Evolutionary conservation across 2,113 vertebrate genomes (phyloP), one percentile per base, ranked within the genome.

Genomic region (Nicator chloris): DNA sequence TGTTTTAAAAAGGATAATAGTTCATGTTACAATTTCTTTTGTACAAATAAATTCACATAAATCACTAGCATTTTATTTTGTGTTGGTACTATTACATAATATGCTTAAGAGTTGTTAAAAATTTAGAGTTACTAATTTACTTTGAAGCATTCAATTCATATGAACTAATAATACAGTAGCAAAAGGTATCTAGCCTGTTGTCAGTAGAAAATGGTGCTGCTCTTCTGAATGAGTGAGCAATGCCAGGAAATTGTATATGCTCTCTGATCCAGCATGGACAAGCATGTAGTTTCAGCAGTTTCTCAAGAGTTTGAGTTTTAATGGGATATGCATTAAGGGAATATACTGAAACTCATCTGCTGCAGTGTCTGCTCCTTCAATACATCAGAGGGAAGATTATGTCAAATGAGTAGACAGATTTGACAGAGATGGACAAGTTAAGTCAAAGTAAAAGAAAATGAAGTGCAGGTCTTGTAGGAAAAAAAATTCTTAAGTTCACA

Each of bases 391-490:
- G 39, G 78, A 90, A 89, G 75, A 68, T 92, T 66, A 64, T 86
- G 65, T 96, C 96, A 68, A 77, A 92, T 56, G 49, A 27, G 61
- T 68, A 87, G 88, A 96, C 53, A 90, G 71, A 40, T 90, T 93
- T 96, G 79, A 75, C 87, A 96, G 91, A 96, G 61, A 95, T 31
- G 60, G 83, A 87, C 82, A 80, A 54, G 84, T 76, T 91, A 88
- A 91, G 68, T 71, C 79, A 93, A 88, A 96, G 64, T 24, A 92
- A 54, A 70, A 92, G 61, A 94, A 97, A 96, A 97, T 95, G 87
- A 97, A 93, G 75, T n/a, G 37, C 82, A 91, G 73, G 21, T 60
- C 63, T 78, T 60, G 9, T 77, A 54, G 27, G 27, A 72, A 94
- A 95, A 96, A 81, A 72, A 27, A 13, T 13, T 13, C 27, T 35